Base-by-base conservation (phyloP, 2,113 vertebrate genomes). In the Cardinalis cardinalis region DNA sequence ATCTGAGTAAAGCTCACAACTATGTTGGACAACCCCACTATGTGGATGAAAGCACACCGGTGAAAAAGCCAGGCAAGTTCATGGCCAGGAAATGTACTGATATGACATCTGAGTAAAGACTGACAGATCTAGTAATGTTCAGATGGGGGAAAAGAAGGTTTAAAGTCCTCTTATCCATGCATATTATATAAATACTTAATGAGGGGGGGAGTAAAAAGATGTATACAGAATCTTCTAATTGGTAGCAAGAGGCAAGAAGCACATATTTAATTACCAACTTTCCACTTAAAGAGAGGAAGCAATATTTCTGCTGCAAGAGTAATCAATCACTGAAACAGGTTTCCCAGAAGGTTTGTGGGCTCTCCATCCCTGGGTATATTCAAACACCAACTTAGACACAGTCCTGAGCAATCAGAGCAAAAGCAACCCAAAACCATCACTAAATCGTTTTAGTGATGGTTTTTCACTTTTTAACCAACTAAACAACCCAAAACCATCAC, bases 121-220 rank as follows among this genome's bases (percentile, higher is more conserved):
- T 48, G 53, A 64, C 31, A 60, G 20, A 72, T 11, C 26, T 56
- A n/a, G 7, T 6, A 52, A 17, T 60, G 17, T 23, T 79, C 58
- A 82, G 41, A 31, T 16, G 13, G 8, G 5, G 58, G 21, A 64
- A 76, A 72, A 75, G 8, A 43, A 56, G 10, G 31, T 26, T 64
- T 68, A 28, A 43, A 16, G 44, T 71, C 15, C 10, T 76, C 40
- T 76, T 60, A 75, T 15, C 10, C n/a, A 40, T 21, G 18, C 51
- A 68, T 4, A 34, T 8, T 7, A 52, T 18, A 40, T 16, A n/a
- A 59, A 53, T 24, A 82, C 10, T 59, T 71, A 38, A 46, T 7
- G 24, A 2, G 6, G 4, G 0, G 11, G 5, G 2, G 1, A 52
- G 9, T 64, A 69, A 88, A 69, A 60, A 59, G 8, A 29, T 41